Conservation (phyloP, 2,797 vertebrate species). For the Hydrophis major region DNA sequence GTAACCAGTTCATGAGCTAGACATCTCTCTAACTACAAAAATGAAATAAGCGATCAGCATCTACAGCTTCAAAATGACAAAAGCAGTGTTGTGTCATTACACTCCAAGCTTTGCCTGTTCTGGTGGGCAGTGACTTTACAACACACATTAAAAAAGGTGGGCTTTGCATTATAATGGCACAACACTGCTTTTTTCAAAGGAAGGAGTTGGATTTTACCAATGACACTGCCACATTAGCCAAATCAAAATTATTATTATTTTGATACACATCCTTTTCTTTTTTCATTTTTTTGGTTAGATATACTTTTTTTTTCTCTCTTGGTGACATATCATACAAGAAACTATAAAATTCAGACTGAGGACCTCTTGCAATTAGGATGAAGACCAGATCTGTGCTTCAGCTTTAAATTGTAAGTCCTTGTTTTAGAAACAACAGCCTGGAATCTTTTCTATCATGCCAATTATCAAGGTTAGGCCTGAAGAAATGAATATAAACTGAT, state of each 20-base stretch:
- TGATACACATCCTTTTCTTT: neutral
- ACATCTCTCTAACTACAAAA: neutral
- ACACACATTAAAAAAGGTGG: neutral
- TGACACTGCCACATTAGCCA: neutral
- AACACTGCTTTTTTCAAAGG: neutral
- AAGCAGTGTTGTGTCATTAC: neutral
- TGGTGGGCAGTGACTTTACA: neutral
- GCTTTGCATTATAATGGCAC: neutral
- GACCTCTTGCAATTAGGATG: neutral
- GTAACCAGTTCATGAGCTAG: neutral
- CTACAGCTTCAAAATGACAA: neutral
- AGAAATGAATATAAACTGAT: neutral
- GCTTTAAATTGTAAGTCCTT: neutral
- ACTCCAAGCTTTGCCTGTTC: neutral
- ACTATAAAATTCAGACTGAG: neutral
- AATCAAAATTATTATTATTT: neutral
- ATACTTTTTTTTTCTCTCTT: neutral
- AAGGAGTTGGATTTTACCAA: neutral
- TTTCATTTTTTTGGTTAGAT: neutral
- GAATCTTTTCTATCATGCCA: neutral
- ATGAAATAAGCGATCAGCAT: neutral
- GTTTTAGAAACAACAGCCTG: neutral
- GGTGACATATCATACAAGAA: neutral
- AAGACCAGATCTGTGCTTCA: neutral
- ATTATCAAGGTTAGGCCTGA: neutral